phyloP scores from a whole-genome alignment of 1,140 invertebrate genomes.

The Bemisia tabaci region DNA sequence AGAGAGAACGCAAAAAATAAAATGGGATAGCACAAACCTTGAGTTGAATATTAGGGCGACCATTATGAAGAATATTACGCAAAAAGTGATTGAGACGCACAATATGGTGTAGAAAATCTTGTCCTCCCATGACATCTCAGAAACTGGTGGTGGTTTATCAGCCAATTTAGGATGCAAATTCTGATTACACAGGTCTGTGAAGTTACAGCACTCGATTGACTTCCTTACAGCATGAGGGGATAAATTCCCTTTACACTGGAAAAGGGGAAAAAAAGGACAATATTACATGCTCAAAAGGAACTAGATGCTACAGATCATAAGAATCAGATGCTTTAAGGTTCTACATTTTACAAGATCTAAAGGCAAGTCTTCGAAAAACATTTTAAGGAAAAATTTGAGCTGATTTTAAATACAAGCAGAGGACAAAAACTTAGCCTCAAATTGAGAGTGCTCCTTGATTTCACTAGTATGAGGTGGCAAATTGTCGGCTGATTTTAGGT shows the following conservation, averaged over 20 bases:
- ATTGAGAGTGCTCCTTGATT: too few species aligned
- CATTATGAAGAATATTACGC: constrained; percentile 44
- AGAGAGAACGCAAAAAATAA: constrained; percentile 10
- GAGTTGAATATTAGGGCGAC: constrained; percentile 30
- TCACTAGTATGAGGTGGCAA: too few species aligned
- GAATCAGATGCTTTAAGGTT: too few species aligned
- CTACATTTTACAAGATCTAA: too few species aligned
- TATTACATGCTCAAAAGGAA: too few species aligned
- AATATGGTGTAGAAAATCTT: constrained; percentile 46
- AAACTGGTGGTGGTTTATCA: constrained; percentile 38
- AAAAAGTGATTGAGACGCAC: constrained; percentile 45
- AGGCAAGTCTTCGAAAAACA: too few species aligned
- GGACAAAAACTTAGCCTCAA: too few species aligned
- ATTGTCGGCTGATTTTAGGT: too few species aligned
- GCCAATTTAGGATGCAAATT: constrained; percentile 46
- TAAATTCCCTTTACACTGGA: constrained; percentile 72
- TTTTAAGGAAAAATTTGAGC: too few species aligned
- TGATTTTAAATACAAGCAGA: too few species aligned
- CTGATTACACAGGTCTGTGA: constrained; percentile 64
- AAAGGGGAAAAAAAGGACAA: constrained; percentile 21
- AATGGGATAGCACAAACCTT: constrained; percentile 37
- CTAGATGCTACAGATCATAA: too few species aligned
- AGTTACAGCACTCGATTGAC: constrained; percentile 72
- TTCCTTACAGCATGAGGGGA: constrained; percentile 39
- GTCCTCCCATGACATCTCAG: constrained; percentile 33